Conservation (phyloP, 1,140 invertebrate genomes). For the Galendromus occidentalis region DNA sequence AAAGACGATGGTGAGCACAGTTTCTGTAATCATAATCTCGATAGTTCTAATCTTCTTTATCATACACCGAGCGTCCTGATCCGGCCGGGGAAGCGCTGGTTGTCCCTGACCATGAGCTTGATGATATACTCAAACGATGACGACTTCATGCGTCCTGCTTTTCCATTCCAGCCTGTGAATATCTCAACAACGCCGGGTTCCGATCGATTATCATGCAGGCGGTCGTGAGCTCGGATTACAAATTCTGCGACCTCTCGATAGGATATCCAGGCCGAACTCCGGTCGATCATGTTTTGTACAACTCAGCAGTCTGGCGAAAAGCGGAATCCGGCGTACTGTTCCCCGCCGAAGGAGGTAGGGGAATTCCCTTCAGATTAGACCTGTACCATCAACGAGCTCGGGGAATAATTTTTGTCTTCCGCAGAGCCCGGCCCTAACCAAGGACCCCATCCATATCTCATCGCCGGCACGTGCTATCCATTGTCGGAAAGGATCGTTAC, state of each 20-base stretch:
- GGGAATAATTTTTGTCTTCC: background rate
- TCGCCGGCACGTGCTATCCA: background rate
- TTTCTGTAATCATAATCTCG: no score
- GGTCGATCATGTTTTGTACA: background rate
- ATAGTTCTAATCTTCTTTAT: no score
- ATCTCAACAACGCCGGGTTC: background rate
- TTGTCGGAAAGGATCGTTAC: constrained; percentile 1
- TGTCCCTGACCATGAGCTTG: no score
- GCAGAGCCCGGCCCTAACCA: background rate
- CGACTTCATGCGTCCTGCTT: no score
- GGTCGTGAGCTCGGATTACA: background rate
- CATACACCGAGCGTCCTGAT: no score
- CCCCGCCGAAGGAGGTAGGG: background rate
- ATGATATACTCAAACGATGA: no score
- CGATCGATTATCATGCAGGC: constrained; percentile 6
- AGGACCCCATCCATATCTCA: constrained; percentile 2
- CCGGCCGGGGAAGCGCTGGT: no score
- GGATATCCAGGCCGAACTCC: constrained; percentile 7
- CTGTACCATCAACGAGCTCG: background rate
- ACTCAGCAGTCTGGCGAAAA: background rate
- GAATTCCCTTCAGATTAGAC: background rate
- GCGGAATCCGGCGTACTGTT: background rate
- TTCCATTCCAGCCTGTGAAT: background rate
- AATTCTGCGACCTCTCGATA: constrained; percentile 4
- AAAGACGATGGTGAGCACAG: background rate